Evolutionary conservation across 2,113 vertebrate species (phyloP).

Genomic region (Chamaea fasciata): DNA sequence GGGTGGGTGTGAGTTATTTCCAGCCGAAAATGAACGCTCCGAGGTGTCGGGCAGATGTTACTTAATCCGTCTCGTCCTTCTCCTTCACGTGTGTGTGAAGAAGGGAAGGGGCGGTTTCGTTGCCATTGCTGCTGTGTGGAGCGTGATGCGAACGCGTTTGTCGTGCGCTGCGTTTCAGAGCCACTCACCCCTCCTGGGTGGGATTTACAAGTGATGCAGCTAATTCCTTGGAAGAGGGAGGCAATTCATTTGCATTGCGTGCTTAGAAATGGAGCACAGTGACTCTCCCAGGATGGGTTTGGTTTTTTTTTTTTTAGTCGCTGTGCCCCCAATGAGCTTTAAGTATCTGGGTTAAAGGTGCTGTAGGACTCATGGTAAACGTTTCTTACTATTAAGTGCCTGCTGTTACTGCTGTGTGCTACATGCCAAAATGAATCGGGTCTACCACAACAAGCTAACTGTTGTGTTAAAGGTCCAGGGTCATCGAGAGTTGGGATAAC

Average conservation of each 20-base stretch:
- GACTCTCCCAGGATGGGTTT: background rate
- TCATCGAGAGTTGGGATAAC: conserved; percentile 2
- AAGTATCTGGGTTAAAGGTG: background rate
- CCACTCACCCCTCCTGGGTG: background rate
- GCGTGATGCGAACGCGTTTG: background rate
- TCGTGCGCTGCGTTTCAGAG: background rate
- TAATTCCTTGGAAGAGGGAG: background rate
- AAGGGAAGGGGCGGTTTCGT: background rate
- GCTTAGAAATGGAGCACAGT: background rate
- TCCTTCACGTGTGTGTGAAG: background rate
- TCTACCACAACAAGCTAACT: background rate
- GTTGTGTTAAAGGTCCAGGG: conserved; percentile 16
- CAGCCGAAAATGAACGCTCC: background rate
- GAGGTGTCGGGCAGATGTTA: background rate
- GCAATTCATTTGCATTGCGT: background rate
- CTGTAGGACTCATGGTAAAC: background rate
- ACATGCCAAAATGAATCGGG: background rate
- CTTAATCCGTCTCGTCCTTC: background rate
- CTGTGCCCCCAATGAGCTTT: background rate
- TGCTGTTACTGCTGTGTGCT: background rate
- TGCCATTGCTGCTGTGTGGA: background rate
- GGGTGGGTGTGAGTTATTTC: conserved; percentile 1
- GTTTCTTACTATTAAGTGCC: background rate
- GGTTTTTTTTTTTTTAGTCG: background rate
- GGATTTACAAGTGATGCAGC: conserved; percentile 35